Evolutionary conservation across 2,888 invertebrate species (phyloP).

Genomic region (Baronia brevicornis): DNA sequence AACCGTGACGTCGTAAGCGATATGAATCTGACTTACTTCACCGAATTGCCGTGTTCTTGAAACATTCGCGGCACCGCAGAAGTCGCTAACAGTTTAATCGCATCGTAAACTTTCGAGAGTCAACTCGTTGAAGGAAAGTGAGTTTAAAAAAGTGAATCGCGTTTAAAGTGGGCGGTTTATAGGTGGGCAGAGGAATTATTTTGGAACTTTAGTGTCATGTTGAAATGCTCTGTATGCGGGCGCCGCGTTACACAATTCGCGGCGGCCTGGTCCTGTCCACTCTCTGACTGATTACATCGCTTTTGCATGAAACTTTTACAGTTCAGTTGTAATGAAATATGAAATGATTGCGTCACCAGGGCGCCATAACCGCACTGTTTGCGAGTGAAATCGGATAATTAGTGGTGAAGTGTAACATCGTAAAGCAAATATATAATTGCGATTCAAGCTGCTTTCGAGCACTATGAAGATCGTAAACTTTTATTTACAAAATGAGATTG

Average conservation of each 20-base stretch:
- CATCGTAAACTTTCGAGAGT: conserved; percentile 43
- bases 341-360: conserved; percentile 19
- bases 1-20: conserved; percentile 6
- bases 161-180: conserved; percentile 58
- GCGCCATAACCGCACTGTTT: conserved; percentile 10
- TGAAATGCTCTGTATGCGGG: conserved; percentile 42
- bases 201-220: conserved; percentile 56
- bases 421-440: conserved; percentile 10
- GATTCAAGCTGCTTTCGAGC: conserved; percentile 11
- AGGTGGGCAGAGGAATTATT: conserved; percentile 46
- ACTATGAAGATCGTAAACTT: too few relatives aligned
- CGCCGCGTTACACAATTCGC: conserved; percentile 44
- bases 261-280: conserved; percentile 18
- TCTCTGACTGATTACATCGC: conserved; percentile 28
- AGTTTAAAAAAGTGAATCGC: conserved; percentile 39
- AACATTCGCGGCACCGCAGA: conserved; percentile 31
- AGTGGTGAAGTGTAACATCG: conserved; percentile 15
- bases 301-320: conserved; percentile 20
- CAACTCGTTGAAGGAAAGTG: conserved; percentile 41
- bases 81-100: conserved; percentile 43
- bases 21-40: conserved; percentile 10
- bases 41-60: conserved; percentile 15
- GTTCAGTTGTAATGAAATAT: conserved; percentile 20
- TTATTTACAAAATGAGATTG: too few relatives aligned
- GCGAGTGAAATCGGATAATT: conserved; percentile 17